Evolutionary conservation across 2,888 invertebrate species (phyloP).

Genomic region (Phytoseiulus persimilis): DNA sequence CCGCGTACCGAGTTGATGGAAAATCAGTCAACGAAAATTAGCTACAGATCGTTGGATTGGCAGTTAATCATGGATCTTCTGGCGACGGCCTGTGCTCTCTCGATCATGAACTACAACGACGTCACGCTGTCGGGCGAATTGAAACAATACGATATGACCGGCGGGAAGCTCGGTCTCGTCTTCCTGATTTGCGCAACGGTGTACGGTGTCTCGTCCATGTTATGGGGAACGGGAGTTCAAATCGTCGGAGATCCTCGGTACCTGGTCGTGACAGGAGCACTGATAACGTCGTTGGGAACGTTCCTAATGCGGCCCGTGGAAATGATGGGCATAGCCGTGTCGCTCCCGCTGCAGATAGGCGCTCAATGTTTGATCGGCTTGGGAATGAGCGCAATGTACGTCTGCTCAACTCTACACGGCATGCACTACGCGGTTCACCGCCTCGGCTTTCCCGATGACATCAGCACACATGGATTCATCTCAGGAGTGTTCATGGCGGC

Average conservation of each 20-base stretch:
- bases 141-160: conserved; percentile 8
- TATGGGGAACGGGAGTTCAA: conserved; percentile 8
- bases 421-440: conserved; percentile 20
- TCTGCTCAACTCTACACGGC: conserved; percentile 16
- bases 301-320: conserved; percentile 21
- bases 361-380: conserved; percentile 17
- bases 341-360: background rate
- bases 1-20: background rate
- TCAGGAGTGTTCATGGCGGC: conserved; percentile 14
- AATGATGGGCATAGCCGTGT: background rate
- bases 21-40: background rate
- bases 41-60: background rate
- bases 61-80: background rate
- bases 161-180: conserved; percentile 5
- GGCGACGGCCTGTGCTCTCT: background rate
- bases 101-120: conserved; percentile 26
- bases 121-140: conserved; percentile 21
- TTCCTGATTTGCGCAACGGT: conserved; percentile 29
- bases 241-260: conserved; percentile 16
- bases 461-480: conserved; percentile 23
- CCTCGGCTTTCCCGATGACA: conserved; percentile 23
- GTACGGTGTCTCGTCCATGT: conserved; percentile 22
- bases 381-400: conserved; percentile 28
- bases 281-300: background rate
- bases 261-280: background rate